Conservation (phyloP, 2,888 invertebrate species). For the Phoronis australis region DNA sequence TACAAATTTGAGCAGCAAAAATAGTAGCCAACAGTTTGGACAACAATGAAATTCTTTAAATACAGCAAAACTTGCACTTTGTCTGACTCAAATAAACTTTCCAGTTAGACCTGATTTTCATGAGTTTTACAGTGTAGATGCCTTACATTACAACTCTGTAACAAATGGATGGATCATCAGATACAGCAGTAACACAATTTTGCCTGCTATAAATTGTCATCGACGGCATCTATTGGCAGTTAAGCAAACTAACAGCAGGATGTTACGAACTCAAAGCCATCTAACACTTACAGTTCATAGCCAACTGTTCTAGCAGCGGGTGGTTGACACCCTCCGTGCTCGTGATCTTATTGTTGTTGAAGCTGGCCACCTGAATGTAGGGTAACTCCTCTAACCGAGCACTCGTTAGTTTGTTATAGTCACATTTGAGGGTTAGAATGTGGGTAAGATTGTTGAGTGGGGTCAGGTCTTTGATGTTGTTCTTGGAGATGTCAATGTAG, state of each 20-base stretch:
- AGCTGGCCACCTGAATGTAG: constrained; percentile 46
- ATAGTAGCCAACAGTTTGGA: too few species aligned
- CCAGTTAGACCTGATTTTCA: too few species aligned
- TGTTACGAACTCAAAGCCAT: background rate
- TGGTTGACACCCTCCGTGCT: constrained; percentile 47
- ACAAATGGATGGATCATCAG: too few species aligned
- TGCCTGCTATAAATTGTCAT: too few species aligned
- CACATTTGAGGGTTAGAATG: constrained; percentile 46
- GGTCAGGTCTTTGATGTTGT: constrained; percentile 45
- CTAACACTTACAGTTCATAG: constrained; percentile 44
- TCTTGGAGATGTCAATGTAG: constrained; percentile 50
- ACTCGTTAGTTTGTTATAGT: constrained; percentile 42
- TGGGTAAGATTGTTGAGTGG: constrained; percentile 45
- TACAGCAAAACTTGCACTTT: too few species aligned
- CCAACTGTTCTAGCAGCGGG: constrained; percentile 48
- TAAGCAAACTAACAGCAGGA: background rate
- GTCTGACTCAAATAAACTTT: too few species aligned
- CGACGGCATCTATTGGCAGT: too few species aligned
- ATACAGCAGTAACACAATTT: too few species aligned
- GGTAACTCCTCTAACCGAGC: constrained; percentile 46
- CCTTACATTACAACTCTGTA: too few species aligned
- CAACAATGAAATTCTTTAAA: too few species aligned
- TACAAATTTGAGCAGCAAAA: too few species aligned
- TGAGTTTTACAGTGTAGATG: too few species aligned
- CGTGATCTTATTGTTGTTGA: constrained; percentile 47